phyloP scores from a whole-genome alignment of 23 tunicate species.

The Diplosoma virens region DNA sequence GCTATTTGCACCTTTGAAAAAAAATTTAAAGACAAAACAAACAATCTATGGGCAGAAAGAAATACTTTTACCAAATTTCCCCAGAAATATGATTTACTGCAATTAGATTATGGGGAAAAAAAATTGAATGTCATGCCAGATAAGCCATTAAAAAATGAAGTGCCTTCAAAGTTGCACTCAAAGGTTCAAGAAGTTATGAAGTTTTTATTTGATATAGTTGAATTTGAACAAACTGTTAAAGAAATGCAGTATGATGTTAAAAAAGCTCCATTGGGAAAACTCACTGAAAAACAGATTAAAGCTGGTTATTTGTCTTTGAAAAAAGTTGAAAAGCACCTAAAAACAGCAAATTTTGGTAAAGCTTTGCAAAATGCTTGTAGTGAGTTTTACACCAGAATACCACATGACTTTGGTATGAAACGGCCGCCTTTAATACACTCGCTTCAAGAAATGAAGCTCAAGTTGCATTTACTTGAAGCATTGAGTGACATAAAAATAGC shows the following conservation, averaged over 20 bases:
- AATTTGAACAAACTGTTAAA: conserved; percentile 62
- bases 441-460: conserved; percentile 34
- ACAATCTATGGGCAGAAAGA: conserved; percentile 43
- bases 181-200: conserved; percentile 54
- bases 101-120: conserved; percentile 60
- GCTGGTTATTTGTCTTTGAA: conserved; percentile 57
- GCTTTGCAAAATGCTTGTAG: conserved; percentile 58
- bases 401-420: conserved; percentile 88
- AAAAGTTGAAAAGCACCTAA: conserved; percentile 36
- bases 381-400: conserved; percentile 87
- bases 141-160: not conserved
- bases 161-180: conserved; percentile 30
- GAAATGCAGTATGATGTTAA: conserved; percentile 77
- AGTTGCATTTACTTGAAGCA: conserved; percentile 69
- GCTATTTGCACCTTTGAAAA: conserved; percentile 51
- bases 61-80: conserved; percentile 25
- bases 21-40: conserved; percentile 72
- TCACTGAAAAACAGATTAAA: conserved; percentile 63
- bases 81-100: conserved; percentile 69
- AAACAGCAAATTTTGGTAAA: conserved; percentile 4
- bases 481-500: conserved; percentile 64
- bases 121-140: no score
- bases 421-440: conserved; percentile 54
- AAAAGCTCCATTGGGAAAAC: conserved; percentile 79
- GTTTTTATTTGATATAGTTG: conserved; percentile 50